phyloP scores from a whole-genome alignment of 1,140 invertebrate genomes.

The Lepidurus couesii region DNA sequence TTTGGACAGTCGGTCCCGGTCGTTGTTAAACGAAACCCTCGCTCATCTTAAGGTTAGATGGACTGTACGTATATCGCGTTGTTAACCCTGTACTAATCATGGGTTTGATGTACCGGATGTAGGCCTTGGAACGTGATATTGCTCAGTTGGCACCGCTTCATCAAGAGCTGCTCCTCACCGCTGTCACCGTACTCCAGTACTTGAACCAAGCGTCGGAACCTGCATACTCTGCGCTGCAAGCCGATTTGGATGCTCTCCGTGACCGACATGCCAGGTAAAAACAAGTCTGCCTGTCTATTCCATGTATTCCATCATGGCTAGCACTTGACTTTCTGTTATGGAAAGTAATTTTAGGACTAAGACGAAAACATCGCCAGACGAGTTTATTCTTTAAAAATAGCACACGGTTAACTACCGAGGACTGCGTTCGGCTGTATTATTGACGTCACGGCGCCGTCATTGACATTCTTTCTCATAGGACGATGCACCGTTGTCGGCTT shows the following conservation, averaged over 20 bases:
- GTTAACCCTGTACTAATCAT: not conserved
- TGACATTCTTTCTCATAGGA: not conserved
- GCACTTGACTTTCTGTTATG: conserved; percentile 10
- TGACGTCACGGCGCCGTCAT: not conserved
- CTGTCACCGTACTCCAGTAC: not conserved
- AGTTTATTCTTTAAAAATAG: not conserved
- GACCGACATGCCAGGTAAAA: conserved; percentile 7
- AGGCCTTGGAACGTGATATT: not conserved
- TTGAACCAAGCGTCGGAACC: not conserved
- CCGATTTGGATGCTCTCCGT: conserved; percentile 13
- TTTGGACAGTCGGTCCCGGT: conserved; percentile 61
- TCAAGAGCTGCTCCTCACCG: not conserved
- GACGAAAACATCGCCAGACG: not conserved
- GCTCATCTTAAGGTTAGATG: conserved; percentile 15
- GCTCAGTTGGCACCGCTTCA: not conserved
- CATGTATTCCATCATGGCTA: not conserved
- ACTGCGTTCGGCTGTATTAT: not conserved
- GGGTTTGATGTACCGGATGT: not conserved
- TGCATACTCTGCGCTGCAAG: not conserved
- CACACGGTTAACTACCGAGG: not conserved
- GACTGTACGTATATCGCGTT: not conserved
- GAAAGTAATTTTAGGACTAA: not conserved
- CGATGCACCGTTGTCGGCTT: not conserved
- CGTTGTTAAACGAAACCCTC: conserved; percentile 62
- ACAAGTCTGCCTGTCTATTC: not conserved